Conservation (phyloP, 2,113 vertebrate species). For the Synodontis membranacea region DNA sequence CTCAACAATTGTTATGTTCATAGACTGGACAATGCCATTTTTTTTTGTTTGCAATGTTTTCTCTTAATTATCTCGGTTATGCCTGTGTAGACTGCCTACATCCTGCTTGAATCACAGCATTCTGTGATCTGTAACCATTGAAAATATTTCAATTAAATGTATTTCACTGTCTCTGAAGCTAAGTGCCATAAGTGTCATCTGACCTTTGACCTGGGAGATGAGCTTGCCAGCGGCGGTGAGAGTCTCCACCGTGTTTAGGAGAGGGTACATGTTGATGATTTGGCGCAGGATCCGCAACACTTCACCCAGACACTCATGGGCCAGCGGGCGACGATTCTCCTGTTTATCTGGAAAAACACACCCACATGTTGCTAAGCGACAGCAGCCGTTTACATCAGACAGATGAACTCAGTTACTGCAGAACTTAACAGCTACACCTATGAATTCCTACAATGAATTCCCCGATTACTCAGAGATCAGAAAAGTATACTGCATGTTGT, state of each 20-base stretch:
- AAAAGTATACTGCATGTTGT: not conserved
- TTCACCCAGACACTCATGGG: constrained; percentile 89
- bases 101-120: not conserved
- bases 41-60: not conserved
- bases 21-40: not conserved
- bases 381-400: not conserved
- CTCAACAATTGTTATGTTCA: not conserved
- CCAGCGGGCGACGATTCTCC: constrained; percentile 80
- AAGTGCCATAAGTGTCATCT: not conserved
- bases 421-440: not conserved
- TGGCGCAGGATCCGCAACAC: constrained; percentile 86
- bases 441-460: not conserved
- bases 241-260: constrained; percentile 94
- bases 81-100: not conserved
- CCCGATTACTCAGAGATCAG: not conserved
- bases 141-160: not conserved
- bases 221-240: constrained; percentile 91
- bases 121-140: not conserved
- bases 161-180: not conserved
- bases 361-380: not conserved
- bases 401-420: not conserved
- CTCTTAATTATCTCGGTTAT: not conserved
- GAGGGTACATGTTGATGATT: constrained; percentile 86
- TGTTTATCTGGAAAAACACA: constrained; percentile 73
- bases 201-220: constrained; percentile 95